These are phyloP conservation scores for Fringilla coelebs DNA, from an alignment of 2,797 vertebrate genomes.

Conservation along the genomic window DNA sequence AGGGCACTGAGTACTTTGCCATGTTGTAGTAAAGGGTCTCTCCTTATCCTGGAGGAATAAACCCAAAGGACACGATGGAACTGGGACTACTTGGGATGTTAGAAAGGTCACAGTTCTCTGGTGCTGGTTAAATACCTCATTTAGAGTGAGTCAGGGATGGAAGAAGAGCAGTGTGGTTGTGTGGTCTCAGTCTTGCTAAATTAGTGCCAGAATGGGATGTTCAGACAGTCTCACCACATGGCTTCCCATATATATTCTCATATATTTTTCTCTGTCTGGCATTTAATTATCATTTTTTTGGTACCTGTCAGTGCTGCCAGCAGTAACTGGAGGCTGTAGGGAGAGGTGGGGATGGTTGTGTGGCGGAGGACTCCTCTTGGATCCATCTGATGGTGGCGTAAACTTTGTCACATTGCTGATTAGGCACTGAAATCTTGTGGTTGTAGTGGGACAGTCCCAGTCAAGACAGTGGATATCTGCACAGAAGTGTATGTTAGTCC, in stretches of 20 bases:
- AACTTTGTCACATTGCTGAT: fast-evolving
- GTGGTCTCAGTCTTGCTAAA: neutral
- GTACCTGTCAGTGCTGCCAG: neutral
- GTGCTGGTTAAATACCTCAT: neutral
- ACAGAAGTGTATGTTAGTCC: fast-evolving
- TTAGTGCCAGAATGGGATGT: neutral
- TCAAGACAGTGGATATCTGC: neutral
- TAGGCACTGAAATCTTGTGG: fast-evolving
- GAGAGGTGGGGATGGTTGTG: neutral
- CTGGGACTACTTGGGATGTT: neutral
- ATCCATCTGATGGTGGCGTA: neutral
- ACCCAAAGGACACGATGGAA: neutral
- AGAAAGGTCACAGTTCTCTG: neutral
- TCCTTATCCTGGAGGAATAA: neutral
- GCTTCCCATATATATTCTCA: neutral
- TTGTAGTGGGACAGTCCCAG: neutral
- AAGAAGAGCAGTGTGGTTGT: neutral
- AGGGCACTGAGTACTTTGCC: neutral
- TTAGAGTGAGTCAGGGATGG: neutral
- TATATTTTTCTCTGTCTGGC: neutral
- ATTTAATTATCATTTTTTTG: neutral
- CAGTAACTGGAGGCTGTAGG: neutral
- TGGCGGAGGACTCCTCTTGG: neutral
- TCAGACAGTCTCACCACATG: neutral
- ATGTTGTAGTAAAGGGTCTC: neutral